A percentile compares a stretch with the other conserved stretches of the same genome.
Conservation (phyloP, 2,113 vertebrate genomes). For the Aegithalos caudatus region DNA sequence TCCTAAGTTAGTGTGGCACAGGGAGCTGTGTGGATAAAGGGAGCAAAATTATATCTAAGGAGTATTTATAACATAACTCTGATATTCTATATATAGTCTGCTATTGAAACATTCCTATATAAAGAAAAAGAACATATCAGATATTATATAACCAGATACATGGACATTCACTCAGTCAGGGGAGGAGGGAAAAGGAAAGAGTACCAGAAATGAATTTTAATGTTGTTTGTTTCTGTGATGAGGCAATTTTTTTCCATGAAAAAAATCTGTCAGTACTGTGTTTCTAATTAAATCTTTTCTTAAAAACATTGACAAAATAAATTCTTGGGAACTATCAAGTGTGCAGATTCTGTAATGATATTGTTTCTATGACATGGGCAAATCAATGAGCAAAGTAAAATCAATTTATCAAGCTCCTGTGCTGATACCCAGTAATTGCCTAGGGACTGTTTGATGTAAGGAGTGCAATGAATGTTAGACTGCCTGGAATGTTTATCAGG, state of each 20-base stretch:
- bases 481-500: background rate
- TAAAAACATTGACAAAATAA: background rate
- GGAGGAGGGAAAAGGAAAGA: background rate
- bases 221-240: constrained; percentile 7
- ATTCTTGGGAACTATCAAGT: background rate
- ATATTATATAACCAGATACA: background rate
- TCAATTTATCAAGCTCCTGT: constrained; percentile 40
- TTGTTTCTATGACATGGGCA: constrained; percentile 24
- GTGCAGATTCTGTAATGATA: constrained; percentile 37
- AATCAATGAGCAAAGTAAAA: constrained; percentile 54
- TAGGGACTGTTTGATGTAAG: background rate
- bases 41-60: background rate
- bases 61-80: background rate
- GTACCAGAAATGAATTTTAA: background rate
- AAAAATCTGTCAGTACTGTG: background rate
- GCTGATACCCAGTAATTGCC: constrained; percentile 7
- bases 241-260: background rate
- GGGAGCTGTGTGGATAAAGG: background rate
- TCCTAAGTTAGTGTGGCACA: background rate
- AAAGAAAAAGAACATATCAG: background rate
- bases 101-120: background rate
- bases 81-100: background rate
- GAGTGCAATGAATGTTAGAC: background rate
- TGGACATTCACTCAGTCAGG: fast-evolving
- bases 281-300: constrained; percentile 24